Evolutionary conservation across 2,113 vertebrate species (phyloP).

Genomic region (Nesospiza acunhae): DNA sequence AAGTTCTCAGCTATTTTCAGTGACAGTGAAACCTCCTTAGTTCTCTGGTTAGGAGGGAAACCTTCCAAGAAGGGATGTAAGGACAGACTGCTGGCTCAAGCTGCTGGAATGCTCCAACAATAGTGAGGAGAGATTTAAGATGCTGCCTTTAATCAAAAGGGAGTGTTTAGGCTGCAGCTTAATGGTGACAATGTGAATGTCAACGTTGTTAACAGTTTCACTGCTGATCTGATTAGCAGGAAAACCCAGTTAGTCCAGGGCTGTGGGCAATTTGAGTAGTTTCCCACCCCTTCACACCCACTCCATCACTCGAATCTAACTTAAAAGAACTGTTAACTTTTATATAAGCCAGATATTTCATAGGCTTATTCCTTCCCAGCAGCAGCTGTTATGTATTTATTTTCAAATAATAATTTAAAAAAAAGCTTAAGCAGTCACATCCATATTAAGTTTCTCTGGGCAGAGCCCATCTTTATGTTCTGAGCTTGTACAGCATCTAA

Average conservation of each 20-base stretch:
- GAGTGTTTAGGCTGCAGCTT: slow-evolving; percentile 32
- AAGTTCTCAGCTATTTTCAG: slow-evolving; percentile 14
- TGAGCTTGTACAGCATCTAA: slow-evolving; percentile 8
- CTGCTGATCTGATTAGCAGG: slow-evolving; percentile 44
- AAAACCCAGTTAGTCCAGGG: slow-evolving; percentile 4
- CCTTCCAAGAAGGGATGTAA: background rate
- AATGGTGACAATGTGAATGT: slow-evolving; percentile 39
- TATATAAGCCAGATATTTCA: slow-evolving; percentile 49
- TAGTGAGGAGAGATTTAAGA: slow-evolving; percentile 33
- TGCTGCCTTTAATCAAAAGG: slow-evolving; percentile 47
- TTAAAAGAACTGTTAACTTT: slow-evolving; percentile 52
- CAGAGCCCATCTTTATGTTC: slow-evolving; percentile 19
- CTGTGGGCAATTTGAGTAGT: slow-evolving; percentile 18
- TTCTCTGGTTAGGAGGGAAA: background rate
- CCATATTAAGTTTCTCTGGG: slow-evolving; percentile 34
- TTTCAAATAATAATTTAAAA: slow-evolving; percentile 26
- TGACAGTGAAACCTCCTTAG: background rate
- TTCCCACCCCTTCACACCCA: slow-evolving; percentile 56
- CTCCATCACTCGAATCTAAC: slow-evolving; percentile 41
- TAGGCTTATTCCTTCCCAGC: background rate
- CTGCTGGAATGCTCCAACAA: background rate
- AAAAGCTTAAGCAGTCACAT: slow-evolving; percentile 32
- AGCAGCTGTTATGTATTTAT: slow-evolving; percentile 53
- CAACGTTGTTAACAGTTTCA: slow-evolving; percentile 53
- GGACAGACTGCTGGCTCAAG: background rate